Evolutionary conservation across 2,113 vertebrate species (phyloP).

Genomic region (Sinocyclocheilus rhinocerous): DNA sequence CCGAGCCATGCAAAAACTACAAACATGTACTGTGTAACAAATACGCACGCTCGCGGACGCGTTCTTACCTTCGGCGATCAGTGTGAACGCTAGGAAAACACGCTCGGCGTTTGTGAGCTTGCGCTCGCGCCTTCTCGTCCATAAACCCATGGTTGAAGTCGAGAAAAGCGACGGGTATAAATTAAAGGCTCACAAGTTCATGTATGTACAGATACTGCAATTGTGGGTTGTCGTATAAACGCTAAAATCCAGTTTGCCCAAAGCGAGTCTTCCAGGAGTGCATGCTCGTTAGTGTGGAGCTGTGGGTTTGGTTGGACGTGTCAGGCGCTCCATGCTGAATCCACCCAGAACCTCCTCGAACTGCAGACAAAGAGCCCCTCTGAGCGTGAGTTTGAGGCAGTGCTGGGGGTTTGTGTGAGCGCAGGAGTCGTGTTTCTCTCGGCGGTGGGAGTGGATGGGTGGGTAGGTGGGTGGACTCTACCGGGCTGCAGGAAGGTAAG

Average conservation of each 20-base stretch:
- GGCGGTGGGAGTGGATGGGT: constrained; percentile 19
- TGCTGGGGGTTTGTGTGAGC: constrained; percentile 8
- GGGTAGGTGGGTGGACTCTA: constrained; percentile 16
- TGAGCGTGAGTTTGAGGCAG: background rate
- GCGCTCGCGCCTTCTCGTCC: background rate
- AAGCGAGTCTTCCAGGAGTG: background rate
- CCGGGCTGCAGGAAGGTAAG: background rate
- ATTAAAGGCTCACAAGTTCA: background rate
- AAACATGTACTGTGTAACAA: background rate
- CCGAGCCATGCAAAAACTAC: background rate
- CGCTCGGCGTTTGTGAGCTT: background rate
- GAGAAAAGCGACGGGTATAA: background rate
- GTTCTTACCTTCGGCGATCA: constrained; percentile 16
- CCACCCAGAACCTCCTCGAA: background rate
- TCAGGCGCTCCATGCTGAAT: constrained; percentile 30
- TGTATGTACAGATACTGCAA: background rate
- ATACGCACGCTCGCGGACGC: background rate
- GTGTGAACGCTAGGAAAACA: background rate
- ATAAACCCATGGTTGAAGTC: constrained; percentile 5
- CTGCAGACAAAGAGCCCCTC: constrained; percentile 35
- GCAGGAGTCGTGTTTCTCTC: constrained; percentile 39
- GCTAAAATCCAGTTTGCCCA: background rate
- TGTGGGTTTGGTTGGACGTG: background rate
- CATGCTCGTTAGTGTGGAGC: background rate
- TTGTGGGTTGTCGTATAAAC: background rate